A percentile compares a stretch with the other conserved stretches of the same genome.
Conservation (phyloP, 1,140 invertebrate genomes). For the Brevipalpus yothersi region DNA sequence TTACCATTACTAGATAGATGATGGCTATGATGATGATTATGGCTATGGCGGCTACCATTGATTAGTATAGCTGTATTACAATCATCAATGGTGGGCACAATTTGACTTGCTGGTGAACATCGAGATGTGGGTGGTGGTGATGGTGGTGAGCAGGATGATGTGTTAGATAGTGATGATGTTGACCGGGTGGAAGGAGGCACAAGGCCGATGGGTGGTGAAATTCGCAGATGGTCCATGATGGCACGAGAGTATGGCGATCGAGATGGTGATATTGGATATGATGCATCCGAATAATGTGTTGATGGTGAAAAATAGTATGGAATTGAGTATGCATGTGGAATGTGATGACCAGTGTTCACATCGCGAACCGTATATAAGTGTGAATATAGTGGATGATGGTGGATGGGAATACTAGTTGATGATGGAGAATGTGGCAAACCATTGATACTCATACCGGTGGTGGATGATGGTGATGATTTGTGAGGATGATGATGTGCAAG, state of each 20-base stretch:
- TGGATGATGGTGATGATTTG: not conserved
- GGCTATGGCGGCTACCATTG: not conserved
- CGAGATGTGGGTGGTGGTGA: not conserved
- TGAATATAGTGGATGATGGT: not conserved
- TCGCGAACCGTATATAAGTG: not conserved
- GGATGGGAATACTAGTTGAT: not conserved
- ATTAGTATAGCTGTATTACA: not conserved
- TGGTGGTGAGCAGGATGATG: not conserved
- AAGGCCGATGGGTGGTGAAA: not conserved
- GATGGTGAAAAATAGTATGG: not conserved
- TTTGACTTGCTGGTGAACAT: not conserved
- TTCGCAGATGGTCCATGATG: not conserved
- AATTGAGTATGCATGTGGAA: not conserved
- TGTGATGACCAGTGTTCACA: too few relatives aligned
- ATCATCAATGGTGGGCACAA: not conserved
- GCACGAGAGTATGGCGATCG: not conserved
- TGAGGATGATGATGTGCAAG: not conserved
- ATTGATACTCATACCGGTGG: not conserved
- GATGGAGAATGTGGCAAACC: not conserved
- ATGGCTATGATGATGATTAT: not conserved
- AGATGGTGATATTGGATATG: slow-evolving; percentile 1
- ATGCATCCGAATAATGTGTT: not conserved
- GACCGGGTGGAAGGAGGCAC: not conserved
- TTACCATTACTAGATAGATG: not conserved
- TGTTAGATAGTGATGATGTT: not conserved